Base-by-base conservation (phyloP, 2,113 vertebrate species). In the Trinectes maculatus region DNA sequence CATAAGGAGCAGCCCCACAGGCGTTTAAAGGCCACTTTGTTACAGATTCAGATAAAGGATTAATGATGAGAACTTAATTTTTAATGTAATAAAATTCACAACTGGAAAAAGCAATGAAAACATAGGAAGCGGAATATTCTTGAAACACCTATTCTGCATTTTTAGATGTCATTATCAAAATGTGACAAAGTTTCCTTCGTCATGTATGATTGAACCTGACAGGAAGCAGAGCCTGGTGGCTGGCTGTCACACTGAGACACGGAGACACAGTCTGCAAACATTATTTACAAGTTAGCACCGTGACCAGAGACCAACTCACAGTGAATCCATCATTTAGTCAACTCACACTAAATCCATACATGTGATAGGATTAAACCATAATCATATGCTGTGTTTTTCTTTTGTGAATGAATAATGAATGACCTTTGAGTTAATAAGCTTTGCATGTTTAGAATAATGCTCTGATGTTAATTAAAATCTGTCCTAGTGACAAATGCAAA, bases 131-230 rank as follows among this genome's bases (percentile, higher is more conserved):
- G 8, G 24, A 21, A 9, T 25, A 24, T n/a, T n/a, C n/a, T n/a
- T n/a, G n/a, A n/a, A n/a, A n/a, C n/a, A n/a, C n/a, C n/a, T n/a
- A n/a, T n/a, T n/a, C n/a, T n/a, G n/a, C n/a, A 22, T 61, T 70
- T 72, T 28, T 19, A 37, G 22, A 63, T 47, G 55, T 65, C 54
- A 3, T 42, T 53, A 47, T 73, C 59, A 42, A 39, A 72, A 70
- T 77, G 25, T 72, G 52, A 34, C 63, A 73, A 28, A n/a, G n/a
- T 31, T 48, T 26, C 26, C 33, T 58, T 60, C 47, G 52, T 66
- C 69, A 40, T 26, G 11, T 36, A 8, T 54, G 70, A 83, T 77
- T 64, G 57, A 51, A 24, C 40, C 28, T 70, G 77, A 80, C 74
- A 83, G 60, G 58, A 66, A 67, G 49, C 63, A 42, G 54, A 65